A percentile compares a stretch with the other conserved stretches of the same genome.
phyloP scores from a whole-genome alignment of 2,888 invertebrate genomes.

The Scelioninae gen. 1 region DNA sequence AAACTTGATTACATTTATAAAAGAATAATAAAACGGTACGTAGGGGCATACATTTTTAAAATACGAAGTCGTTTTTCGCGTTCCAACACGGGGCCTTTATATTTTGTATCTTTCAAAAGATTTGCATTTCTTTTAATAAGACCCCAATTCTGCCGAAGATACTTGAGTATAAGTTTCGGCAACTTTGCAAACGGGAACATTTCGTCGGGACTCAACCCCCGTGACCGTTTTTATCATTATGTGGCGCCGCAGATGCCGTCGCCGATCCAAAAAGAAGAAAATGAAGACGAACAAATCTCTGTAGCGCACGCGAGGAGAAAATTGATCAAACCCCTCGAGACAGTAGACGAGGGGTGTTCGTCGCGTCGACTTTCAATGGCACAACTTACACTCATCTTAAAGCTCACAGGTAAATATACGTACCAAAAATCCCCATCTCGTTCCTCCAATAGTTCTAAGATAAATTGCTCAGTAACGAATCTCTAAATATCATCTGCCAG shows the following conservation, averaged over 20 bases:
- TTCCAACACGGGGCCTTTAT: slow-evolving; percentile 26
- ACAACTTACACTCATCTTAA: no score
- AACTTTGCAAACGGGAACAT: slow-evolving; percentile 83
- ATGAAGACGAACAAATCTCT: slow-evolving; percentile 72
- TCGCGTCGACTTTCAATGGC: slow-evolving; percentile 41
- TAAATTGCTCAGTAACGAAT: slow-evolving; percentile 24
- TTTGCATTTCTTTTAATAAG: slow-evolving; percentile 64
- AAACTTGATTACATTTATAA: no score
- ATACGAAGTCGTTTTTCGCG: slow-evolving; percentile 45
- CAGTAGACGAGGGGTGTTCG: slow-evolving; percentile 54
- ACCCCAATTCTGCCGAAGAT: slow-evolving; percentile 58
- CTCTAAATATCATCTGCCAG: slow-evolving; percentile 35
- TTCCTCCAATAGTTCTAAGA: slow-evolving; percentile 15
- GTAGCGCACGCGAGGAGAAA: slow-evolving; percentile 73
- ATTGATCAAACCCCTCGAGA: slow-evolving; percentile 75
- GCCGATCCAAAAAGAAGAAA: slow-evolving; percentile 52
- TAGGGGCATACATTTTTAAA: no score
- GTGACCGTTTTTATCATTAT: slow-evolving; percentile 65
- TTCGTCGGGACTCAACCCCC: slow-evolving; percentile 79
- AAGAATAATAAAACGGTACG: no score
- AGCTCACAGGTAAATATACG: slow-evolving; percentile 30
- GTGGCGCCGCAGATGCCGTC: slow-evolving; percentile 74
- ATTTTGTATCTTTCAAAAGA: slow-evolving; percentile 52
- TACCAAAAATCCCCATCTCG: slow-evolving; percentile 27
- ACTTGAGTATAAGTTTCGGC: slow-evolving; percentile 68